Conservation (phyloP, 35 echinoderm and acorn worm species). For the Holothuria glaberrima region DNA sequence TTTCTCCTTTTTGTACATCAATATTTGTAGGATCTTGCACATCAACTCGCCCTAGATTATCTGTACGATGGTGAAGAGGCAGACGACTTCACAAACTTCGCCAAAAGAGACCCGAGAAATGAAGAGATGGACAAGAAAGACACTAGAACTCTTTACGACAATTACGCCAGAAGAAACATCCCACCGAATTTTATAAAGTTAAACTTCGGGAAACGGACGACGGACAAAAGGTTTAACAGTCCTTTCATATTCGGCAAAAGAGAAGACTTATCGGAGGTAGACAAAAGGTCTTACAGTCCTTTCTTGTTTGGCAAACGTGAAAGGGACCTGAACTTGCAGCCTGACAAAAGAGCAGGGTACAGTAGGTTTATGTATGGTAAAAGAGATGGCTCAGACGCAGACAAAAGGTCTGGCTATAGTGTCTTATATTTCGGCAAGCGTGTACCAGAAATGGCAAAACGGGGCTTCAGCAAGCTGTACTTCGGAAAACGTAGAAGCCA, state of each 20-base stretch:
- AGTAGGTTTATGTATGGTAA: slow-evolving; percentile 37
- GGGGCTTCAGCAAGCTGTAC: background rate
- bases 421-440: slow-evolving; percentile 51
- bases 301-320: slow-evolving; percentile 53
- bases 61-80: background rate
- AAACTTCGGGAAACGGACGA: slow-evolving; percentile 9
- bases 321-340: background rate
- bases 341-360: slow-evolving; percentile 13
- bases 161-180: background rate
- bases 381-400: background rate
- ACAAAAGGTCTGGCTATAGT: slow-evolving; percentile 13
- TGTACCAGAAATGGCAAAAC: background rate
- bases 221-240: slow-evolving; percentile 14
- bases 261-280: background rate
- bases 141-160: background rate
- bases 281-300: slow-evolving; percentile 25
- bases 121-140: background rate
- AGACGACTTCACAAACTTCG: slow-evolving; percentile 3
- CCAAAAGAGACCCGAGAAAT: slow-evolving; percentile 14
- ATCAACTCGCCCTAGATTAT: slow-evolving; percentile 37
- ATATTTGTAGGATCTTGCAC: background rate
- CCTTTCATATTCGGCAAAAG: slow-evolving; percentile 30
- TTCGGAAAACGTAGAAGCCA: slow-evolving; percentile 14
- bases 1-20: background rate
- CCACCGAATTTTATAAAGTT: slow-evolving; percentile 23